Evolutionary conservation across 2,113 vertebrate genomes (phyloP).

Genomic region (Psophia crepitans): DNA sequence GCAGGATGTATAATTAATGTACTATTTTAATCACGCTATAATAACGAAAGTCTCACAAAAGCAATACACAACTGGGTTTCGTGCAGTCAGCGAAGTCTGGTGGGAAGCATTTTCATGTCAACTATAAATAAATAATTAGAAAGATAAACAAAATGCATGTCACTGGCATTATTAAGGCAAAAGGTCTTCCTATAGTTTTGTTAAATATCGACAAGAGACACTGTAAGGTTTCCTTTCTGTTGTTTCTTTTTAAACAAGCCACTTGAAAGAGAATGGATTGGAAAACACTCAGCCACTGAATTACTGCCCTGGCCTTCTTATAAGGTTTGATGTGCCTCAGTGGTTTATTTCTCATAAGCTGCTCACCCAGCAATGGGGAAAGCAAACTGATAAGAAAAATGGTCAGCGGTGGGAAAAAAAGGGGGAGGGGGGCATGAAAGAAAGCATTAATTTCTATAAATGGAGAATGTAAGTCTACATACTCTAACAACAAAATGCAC

Average conservation of each 20-base stretch:
- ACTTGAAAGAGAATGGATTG: conserved; percentile 47
- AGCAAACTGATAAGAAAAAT: conserved; percentile 30
- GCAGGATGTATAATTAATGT: conserved; percentile 75
- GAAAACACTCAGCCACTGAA: conserved; percentile 21
- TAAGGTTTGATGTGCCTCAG: conserved; percentile 7
- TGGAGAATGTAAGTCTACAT: background rate
- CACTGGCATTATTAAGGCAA: conserved; percentile 64
- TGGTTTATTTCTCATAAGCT: conserved; percentile 47
- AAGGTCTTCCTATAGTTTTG: conserved; percentile 45
- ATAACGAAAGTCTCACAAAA: conserved; percentile 68
- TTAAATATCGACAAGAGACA: conserved; percentile 45
- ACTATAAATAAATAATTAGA: conserved; percentile 72
- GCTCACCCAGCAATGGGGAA: conserved; percentile 22
- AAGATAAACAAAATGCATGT: conserved; percentile 56
- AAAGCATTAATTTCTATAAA: conserved; percentile 25
- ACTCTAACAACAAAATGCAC: background rate
- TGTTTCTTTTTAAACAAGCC: conserved; percentile 25
- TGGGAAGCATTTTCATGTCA: conserved; percentile 64
- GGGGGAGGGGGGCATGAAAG: background rate
- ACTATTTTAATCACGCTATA: conserved; percentile 73
- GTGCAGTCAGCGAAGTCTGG: conserved; percentile 52
- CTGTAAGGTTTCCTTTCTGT: background rate
- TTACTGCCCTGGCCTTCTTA: conserved; percentile 17
- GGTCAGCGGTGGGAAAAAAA: background rate
- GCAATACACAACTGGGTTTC: conserved; percentile 57